Percentiles rank a stretch among this genome's conserved stretches.
Evolutionary conservation across 2,113 vertebrate genomes (phyloP).

Genomic region (Cyprinus carpio): DNA sequence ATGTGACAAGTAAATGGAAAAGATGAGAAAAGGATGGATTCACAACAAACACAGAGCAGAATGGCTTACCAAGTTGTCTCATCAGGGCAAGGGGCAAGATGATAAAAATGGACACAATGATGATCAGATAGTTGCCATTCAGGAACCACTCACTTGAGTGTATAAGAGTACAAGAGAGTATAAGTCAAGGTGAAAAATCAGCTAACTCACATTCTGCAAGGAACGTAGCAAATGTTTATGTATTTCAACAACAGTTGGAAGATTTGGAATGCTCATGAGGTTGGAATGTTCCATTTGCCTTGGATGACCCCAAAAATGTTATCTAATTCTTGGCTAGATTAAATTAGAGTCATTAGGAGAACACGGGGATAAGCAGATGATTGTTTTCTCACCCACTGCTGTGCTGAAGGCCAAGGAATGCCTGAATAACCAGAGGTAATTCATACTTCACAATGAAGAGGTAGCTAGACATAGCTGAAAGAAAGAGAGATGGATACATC

Average conservation of each 20-base stretch:
- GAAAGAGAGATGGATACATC: constrained; percentile 16
- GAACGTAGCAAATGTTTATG: neutral
- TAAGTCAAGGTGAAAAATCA: neutral
- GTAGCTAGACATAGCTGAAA: constrained; percentile 88
- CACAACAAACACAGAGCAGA: neutral
- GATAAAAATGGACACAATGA: constrained; percentile 77
- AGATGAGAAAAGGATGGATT: neutral
- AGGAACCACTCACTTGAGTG: constrained; percentile 81
- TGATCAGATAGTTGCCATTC: constrained; percentile 82
- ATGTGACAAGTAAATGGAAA: neutral
- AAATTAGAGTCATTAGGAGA: constrained; percentile 22
- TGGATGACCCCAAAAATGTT: neutral
- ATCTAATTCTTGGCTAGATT: constrained; percentile 34
- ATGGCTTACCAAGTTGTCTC: constrained; percentile 82
- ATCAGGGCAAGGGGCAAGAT: constrained; percentile 84
- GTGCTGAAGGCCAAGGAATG: constrained; percentile 73
- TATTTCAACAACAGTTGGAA: neutral
- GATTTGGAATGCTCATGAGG: neutral
- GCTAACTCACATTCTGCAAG: neutral
- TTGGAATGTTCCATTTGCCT: neutral
- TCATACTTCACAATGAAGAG: constrained; percentile 89
- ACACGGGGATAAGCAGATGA: neutral
- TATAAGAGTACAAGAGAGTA: constrained; percentile 22
- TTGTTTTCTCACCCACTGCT: constrained; percentile 69
- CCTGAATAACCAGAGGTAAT: constrained; percentile 82